Percentiles rank a stretch among this genome's conserved stretches.
phyloP scores from a whole-genome alignment of 64 coral and sea anemone genomes.

The Dendrophyllia cribrosa region DNA sequence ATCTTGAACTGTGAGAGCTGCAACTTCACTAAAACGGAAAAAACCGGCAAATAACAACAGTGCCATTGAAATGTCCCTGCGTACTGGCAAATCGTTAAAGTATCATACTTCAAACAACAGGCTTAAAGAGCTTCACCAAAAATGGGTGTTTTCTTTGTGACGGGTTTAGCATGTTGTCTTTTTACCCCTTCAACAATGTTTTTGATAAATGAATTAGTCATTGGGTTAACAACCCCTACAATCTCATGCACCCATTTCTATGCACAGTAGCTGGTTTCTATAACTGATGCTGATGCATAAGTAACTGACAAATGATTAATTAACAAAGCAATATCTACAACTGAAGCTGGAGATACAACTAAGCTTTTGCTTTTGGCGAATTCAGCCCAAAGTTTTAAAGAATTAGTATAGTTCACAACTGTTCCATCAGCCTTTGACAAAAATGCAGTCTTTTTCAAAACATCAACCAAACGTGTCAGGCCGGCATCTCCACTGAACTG shows the following conservation, averaged over 20 bases:
- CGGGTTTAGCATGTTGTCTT: constrained; percentile 40
- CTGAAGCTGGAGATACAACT: neutral
- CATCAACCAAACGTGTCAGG: too few relatives aligned
- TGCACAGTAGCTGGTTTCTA: constrained; percentile 25
- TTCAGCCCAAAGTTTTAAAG: neutral
- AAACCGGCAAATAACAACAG: constrained; percentile 46
- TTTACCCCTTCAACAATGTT: constrained; percentile 38
- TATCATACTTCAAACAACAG: constrained; percentile 16
- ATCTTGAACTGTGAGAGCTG: constrained; percentile 43
- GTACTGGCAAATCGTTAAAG: neutral
- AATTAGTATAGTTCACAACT: neutral
- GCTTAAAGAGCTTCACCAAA: constrained; percentile 1
- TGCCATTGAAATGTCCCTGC: neutral
- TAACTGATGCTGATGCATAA: neutral
- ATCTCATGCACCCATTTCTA: constrained; percentile 37
- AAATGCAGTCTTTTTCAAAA: too few relatives aligned
- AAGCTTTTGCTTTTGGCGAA: neutral
- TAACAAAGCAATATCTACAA: neutral
- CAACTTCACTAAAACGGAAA: constrained; percentile 48
- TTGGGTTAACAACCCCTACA: constrained; percentile 20
- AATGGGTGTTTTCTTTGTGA: constrained; percentile 19
- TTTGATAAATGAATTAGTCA: constrained; percentile 30
- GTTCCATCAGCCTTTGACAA: neutral
- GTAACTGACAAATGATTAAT: neutral
- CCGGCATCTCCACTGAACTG: too few relatives aligned